Conservation (phyloP, 2,888 invertebrate genomes). For the Cataglyphis livida region DNA sequence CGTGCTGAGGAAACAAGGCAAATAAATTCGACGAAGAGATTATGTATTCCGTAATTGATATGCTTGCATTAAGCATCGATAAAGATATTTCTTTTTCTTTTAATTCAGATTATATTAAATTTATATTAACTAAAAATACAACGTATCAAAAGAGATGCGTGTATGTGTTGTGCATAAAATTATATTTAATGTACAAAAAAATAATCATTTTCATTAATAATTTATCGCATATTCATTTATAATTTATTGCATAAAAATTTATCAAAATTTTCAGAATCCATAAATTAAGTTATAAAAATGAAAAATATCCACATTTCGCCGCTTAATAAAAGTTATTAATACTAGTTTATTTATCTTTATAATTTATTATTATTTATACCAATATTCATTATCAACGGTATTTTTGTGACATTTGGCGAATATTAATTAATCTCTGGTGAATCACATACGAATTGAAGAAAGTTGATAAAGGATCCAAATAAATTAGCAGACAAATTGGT, state of each 20-base stretch:
- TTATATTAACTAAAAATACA: neutral
- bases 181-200: neutral
- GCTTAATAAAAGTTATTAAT: neutral
- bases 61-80: neutral
- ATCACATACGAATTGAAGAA: neutral
- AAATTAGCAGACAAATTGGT: constrained; percentile 66
- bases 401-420: constrained; percentile 6
- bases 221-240: too few relatives aligned
- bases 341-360: neutral
- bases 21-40: constrained; percentile 13
- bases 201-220: neutral
- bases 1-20: neutral
- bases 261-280: neutral
- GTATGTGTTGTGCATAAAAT: neutral
- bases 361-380: neutral
- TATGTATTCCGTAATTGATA: constrained; percentile 10
- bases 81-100: neutral
- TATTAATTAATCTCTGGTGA: neutral
- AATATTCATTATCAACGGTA: neutral
- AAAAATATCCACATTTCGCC: neutral
- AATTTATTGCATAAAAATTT: neutral
- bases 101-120: neutral
- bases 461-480: constrained; percentile 19
- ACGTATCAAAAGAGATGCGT: neutral
- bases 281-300: neutral